These are phyloP conservation scores for Heliconius cydno DNA, from an alignment of 2,888 invertebrate genomes.

Conservation along the genomic window DNA sequence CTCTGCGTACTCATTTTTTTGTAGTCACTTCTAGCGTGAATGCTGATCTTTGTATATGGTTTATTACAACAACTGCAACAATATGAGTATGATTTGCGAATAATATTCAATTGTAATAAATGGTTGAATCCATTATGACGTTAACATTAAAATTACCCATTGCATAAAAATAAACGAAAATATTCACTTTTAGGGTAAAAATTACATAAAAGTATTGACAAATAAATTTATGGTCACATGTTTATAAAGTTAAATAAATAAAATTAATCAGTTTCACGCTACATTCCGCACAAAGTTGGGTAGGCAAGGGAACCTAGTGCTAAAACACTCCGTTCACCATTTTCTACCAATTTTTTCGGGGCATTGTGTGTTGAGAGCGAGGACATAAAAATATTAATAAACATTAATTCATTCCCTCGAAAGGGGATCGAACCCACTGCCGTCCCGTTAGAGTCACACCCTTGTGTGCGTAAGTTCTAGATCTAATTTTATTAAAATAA, in stretches of 20 bases:
- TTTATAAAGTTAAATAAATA: neutral
- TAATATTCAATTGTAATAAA: constrained; percentile 43
- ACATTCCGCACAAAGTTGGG: no score
- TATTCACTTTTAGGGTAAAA: neutral
- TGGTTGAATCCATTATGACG: constrained; percentile 30
- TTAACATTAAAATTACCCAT: constrained; percentile 23
- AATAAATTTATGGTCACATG: neutral
- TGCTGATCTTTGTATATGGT: constrained; percentile 44
- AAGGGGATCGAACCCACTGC: no score
- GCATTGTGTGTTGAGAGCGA: no score
- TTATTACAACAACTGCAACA: constrained; percentile 52
- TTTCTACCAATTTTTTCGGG: no score
- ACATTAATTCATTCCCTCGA: no score
- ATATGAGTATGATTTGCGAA: constrained; percentile 55
- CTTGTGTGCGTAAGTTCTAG: neutral
- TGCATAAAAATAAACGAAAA: constrained; percentile 8
- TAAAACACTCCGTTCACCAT: no score
- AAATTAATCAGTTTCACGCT: no score
- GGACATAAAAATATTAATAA: no score
- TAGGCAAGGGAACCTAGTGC: no score
- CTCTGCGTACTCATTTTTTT: no score
- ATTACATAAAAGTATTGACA: neutral
- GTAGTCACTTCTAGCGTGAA: constrained; percentile 45
- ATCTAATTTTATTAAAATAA: neutral
- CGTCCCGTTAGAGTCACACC: no score